phyloP scores from a whole-genome alignment of 2,113 vertebrate species.

The Jacana jacana region DNA sequence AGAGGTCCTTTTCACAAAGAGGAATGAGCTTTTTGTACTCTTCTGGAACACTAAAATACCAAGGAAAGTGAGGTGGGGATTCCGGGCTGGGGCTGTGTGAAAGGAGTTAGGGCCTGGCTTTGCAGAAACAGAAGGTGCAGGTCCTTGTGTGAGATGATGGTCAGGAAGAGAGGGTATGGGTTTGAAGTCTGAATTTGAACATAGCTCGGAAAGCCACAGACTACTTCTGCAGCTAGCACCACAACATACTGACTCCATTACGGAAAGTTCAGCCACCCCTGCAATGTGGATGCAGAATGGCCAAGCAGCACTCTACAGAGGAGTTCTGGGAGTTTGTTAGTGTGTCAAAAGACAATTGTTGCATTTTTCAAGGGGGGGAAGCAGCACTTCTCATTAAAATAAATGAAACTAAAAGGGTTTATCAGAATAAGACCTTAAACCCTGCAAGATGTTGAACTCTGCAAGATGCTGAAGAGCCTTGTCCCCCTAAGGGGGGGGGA shows the following conservation, averaged over 20 bases:
- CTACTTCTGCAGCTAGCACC: not conserved
- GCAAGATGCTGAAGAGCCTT: not conserved
- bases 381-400: not conserved
- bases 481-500: too few relatives aligned
- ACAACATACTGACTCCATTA: not conserved
- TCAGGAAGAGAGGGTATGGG: rapidly evolving
- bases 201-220: not conserved
- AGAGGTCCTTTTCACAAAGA: not conserved
- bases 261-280: not conserved
- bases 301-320: not conserved
- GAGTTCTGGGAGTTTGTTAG: not conserved
- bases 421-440: not conserved
- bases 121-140: not conserved
- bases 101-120: not conserved
- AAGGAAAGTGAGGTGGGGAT: not conserved
- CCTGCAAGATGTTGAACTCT: not conserved
- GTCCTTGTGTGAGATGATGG: not conserved
- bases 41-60: not conserved
- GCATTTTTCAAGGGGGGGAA: not conserved
- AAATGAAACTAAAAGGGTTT: not conserved
- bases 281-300: too few relatives aligned
- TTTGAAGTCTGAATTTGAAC: not conserved
- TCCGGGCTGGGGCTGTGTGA: not conserved
- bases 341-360: not conserved
- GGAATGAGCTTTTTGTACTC: not conserved